These are phyloP conservation scores for Oophaga pumilio DNA, from an alignment of 2,113 vertebrate species.

Conservation along the genomic window DNA sequence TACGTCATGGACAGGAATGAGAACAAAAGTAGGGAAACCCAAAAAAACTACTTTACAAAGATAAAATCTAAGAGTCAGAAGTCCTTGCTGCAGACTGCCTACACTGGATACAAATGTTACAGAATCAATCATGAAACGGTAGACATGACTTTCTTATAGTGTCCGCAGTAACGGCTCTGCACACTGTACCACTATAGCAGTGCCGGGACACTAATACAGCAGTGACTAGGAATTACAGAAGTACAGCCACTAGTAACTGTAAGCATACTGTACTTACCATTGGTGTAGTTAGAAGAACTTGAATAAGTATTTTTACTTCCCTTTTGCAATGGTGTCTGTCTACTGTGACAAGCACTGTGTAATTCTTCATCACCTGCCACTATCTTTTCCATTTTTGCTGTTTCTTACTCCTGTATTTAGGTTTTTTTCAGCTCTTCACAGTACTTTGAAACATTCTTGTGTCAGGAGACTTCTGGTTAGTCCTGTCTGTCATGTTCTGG, in stretches of 20 bases:
- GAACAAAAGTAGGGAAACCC: too few species aligned
- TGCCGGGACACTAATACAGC: too few species aligned
- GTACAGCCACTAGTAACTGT: neutral
- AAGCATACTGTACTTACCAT: slow-evolving; percentile 6
- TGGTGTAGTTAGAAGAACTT: neutral
- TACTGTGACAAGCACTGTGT: neutral
- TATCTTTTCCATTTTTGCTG: slow-evolving; percentile 5
- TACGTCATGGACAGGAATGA: too few species aligned
- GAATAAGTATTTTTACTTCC: neutral
- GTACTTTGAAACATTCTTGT: neutral
- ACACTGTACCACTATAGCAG: neutral
- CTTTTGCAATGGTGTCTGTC: neutral
- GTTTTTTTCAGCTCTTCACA: neutral
- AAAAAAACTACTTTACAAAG: neutral
- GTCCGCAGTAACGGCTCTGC: neutral
- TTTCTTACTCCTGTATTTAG: neutral
- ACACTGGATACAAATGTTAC: neutral
- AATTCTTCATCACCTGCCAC: neutral
- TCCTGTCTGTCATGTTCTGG: slow-evolving; percentile 48
- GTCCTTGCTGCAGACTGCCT: neutral
- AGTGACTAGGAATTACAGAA: neutral
- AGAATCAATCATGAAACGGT: neutral
- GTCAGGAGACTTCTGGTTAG: slow-evolving; percentile 39
- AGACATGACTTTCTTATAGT: too few species aligned
- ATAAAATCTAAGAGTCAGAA: neutral